phyloP scores from a whole-genome alignment of 1,140 invertebrate species.

The Apis dorsata region DNA sequence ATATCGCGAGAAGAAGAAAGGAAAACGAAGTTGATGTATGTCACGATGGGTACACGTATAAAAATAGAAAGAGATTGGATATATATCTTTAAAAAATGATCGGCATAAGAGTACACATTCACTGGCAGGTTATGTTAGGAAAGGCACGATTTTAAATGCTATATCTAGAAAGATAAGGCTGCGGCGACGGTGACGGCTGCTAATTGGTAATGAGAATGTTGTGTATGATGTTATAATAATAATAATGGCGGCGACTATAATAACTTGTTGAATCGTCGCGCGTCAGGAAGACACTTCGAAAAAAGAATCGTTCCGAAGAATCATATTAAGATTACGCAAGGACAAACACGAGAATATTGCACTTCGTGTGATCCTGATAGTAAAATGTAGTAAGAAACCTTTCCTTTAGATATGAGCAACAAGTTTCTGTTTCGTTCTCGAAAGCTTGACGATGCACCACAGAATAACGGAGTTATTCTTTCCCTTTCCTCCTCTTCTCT shows the following conservation, averaged over 20 bases:
- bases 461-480: slow-evolving; percentile 75
- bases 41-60: slow-evolving; percentile 50
- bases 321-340: slow-evolving; percentile 28
- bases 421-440: neutral
- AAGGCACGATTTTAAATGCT: slow-evolving; percentile 73
- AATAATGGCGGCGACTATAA: slow-evolving; percentile 4
- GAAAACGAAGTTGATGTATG: slow-evolving; percentile 27
- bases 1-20: slow-evolving; percentile 2
- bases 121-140: slow-evolving; percentile 70
- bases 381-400: neutral
- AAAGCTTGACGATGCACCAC: slow-evolving; percentile 67
- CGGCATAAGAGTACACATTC: slow-evolving; percentile 63
- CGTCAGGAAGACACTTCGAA: slow-evolving; percentile 62
- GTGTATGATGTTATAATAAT: neutral
- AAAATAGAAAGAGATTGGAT: slow-evolving; percentile 62
- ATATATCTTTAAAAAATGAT: slow-evolving; percentile 37
- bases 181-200: neutral
- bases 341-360: neutral
- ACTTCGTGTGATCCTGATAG: neutral
- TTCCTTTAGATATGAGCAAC: neutral
- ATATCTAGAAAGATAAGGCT: slow-evolving; percentile 60
- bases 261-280: slow-evolving; percentile 29
- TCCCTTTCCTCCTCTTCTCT: neutral
- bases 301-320: slow-evolving; percentile 19
- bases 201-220: no score